Evolutionary conservation across 35 echinoderm and acorn worm genomes (phyloP).

Genomic region (Ophiothrix spiculata): DNA sequence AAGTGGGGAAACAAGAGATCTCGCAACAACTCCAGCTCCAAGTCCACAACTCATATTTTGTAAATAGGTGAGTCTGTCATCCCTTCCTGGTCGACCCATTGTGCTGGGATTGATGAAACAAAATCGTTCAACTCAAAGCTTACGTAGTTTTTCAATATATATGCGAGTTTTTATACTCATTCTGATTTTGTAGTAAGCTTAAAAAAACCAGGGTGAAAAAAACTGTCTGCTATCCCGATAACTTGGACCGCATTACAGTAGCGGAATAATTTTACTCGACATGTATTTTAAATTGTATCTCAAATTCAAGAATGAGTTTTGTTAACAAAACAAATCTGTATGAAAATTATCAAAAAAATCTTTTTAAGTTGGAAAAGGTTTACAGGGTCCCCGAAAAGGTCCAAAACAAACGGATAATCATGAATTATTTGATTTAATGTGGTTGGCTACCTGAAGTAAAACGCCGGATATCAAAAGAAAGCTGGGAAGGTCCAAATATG

Average conservation of each 20-base stretch:
- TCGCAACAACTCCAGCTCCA: slow-evolving; percentile 66
- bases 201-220: too few relatives aligned
- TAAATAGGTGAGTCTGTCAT: slow-evolving; percentile 78
- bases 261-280: slow-evolving; percentile 4
- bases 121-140: not conserved
- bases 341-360: too few relatives aligned
- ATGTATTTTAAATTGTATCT: not conserved
- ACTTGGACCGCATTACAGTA: slow-evolving; percentile 21
- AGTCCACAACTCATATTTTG: slow-evolving; percentile 85
- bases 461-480: slow-evolving; percentile 9
- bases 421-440: slow-evolving; percentile 14
- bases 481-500: slow-evolving; percentile 44
- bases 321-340: not conserved
- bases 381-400: not conserved
- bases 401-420: not conserved
- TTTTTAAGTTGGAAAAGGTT: not conserved
- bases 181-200: too few relatives aligned
- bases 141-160: too few relatives aligned
- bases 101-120: not conserved
- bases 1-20: slow-evolving; percentile 79
- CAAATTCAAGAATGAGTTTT: not conserved
- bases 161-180: too few relatives aligned
- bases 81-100: slow-evolving; percentile 72
- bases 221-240: too few relatives aligned
- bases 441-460: not conserved